Evolutionary conservation across 2,888 invertebrate species (phyloP), one percentile per base, ranked within the genome.

Genomic region (Eulithis testata): DNA sequence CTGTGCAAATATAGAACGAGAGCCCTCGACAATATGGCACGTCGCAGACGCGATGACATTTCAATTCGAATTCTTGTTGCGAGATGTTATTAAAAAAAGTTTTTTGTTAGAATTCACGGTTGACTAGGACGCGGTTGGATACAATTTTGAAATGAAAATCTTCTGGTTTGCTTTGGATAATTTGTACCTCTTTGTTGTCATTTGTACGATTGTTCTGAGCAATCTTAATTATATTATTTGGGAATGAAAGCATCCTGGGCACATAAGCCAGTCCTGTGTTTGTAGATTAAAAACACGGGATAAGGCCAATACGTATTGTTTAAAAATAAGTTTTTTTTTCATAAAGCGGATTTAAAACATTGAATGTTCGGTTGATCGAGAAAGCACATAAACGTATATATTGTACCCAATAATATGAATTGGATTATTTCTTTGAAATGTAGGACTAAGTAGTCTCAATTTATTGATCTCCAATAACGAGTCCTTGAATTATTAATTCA

Each of bases 51-150:
- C 87, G 84, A 86, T 91, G 91, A 91, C 91, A 89, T 91, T 91
- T 89, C 90, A 89, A 91, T 92, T 91, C 89, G 87, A 89, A 90
- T 90, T 88, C 89, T 85, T 86, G 84, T 86, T 82, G 81, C 84
- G 78, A 78, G 81, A 83, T 80, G 79, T 82, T 86, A 85, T 87
- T 86, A 83, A 85, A 86, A 85, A 84, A 85, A 80, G 76, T 77
- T 83, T 82, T 78, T 75, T 75, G 76, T 80, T 76, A 74, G 76
- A 75, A 78, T 79, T 80, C 75, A 74, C 75, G 77, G 74, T 78
- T 76, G 77, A 78, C 78, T 79, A 77, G 76, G 75, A 81, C 73
- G 63, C n/a, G 63, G 63, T 57, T 60, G 50, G 60, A 60, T 40
- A 61, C 62, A 68, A 68, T 71, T 66, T 61, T 37, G 51, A 53